Conservation (phyloP, 2,797 vertebrate species). For the Myripristis jacobus region DNA sequence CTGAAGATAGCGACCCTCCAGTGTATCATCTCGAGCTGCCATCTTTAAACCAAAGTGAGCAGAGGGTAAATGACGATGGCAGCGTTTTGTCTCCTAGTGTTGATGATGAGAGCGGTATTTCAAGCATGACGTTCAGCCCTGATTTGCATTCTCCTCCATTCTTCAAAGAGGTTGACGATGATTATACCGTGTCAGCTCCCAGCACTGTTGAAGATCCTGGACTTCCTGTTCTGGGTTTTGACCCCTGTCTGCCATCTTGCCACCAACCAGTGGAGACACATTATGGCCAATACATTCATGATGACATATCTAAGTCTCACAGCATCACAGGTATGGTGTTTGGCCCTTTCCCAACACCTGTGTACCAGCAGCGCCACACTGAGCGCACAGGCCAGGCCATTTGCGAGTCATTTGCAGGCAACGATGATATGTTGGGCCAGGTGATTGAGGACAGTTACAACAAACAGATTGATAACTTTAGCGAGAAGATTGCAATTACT, state of each 20-base stretch:
- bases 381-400: neutral
- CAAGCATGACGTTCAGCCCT: slow-evolving; percentile 73
- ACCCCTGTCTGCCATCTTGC: neutral
- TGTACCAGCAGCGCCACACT: neutral
- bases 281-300: slow-evolving; percentile 4
- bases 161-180: slow-evolving; percentile 4
- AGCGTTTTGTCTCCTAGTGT: slow-evolving; percentile 24
- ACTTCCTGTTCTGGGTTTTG: neutral
- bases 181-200: neutral
- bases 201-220: neutral
- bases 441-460: slow-evolving; percentile 63
- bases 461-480: slow-evolving; percentile 17
- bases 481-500: slow-evolving; percentile 1
- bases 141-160: slow-evolving; percentile 31
- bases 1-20: neutral
- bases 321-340: neutral
- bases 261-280: slow-evolving; percentile 1
- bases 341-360: neutral
- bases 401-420: slow-evolving; percentile 23
- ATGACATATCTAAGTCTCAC: slow-evolving; percentile 6
- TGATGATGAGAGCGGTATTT: slow-evolving; percentile 71
- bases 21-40: slow-evolving; percentile 8
- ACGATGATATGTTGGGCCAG: slow-evolving; percentile 50
- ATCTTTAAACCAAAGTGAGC: slow-evolving; percentile 25
- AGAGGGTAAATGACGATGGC: neutral